These are phyloP conservation scores for Diploptera punctata DNA, from an alignment of 2,888 invertebrate species.

Conservation along the genomic window DNA sequence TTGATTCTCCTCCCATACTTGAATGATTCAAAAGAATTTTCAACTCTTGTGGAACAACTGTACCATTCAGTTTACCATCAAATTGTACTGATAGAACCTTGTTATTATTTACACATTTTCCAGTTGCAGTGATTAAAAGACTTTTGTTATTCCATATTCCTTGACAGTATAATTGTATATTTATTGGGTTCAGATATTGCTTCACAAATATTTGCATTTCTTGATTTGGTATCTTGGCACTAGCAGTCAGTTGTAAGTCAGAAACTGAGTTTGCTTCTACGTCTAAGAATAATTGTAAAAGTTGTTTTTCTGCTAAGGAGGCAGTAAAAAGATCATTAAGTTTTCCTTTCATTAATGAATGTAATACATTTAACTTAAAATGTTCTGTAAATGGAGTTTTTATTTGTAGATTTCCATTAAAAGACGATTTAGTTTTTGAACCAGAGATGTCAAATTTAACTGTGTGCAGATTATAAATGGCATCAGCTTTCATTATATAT, in stretches of 20 bases:
- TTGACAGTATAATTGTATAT: slow-evolving; percentile 20
- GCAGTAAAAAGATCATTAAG: slow-evolving; percentile 22
- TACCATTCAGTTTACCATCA: slow-evolving; percentile 16
- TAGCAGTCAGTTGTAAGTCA: slow-evolving; percentile 28
- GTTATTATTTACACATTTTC: background rate
- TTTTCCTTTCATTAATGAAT: slow-evolving; percentile 21
- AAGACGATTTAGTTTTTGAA: slow-evolving; percentile 13
- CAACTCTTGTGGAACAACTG: slow-evolving; percentile 20
- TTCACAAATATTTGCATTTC: slow-evolving; percentile 10
- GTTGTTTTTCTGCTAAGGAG: slow-evolving; percentile 17
- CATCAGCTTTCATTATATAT: slow-evolving; percentile 13
- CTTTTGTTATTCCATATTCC: slow-evolving; percentile 34
- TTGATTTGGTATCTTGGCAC: slow-evolving; percentile 25
- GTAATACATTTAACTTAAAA: slow-evolving; percentile 16
- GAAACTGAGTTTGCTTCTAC: slow-evolving; percentile 29
- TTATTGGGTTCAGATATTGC: slow-evolving; percentile 12
- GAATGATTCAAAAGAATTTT: slow-evolving; percentile 28
- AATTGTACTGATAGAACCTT: slow-evolving; percentile 10
- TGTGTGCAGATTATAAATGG: slow-evolving; percentile 25
- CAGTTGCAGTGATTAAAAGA: background rate
- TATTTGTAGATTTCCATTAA: slow-evolving; percentile 22
- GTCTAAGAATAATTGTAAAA: slow-evolving; percentile 27
- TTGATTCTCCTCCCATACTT: background rate
- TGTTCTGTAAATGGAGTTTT: slow-evolving; percentile 30
- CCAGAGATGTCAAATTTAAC: slow-evolving; percentile 17